Conservation (phyloP, 1,140 invertebrate genomes). For the Harlomillsia oculata region DNA sequence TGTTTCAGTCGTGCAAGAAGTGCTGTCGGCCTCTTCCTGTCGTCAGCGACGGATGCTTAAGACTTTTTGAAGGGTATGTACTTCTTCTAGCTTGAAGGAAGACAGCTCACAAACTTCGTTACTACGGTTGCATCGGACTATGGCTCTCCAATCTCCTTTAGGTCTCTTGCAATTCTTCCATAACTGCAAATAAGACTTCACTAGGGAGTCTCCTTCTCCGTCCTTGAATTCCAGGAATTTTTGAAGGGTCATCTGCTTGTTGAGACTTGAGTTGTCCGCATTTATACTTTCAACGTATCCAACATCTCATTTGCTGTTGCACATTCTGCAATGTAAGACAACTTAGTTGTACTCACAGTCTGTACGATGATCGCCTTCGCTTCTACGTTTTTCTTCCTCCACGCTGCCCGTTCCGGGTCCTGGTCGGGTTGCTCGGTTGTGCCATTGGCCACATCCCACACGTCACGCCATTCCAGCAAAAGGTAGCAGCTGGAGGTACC, state of each 20-base stretch:
- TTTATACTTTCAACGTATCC: conserved; percentile 7
- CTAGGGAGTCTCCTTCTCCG: not conserved
- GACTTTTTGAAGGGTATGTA: conserved; percentile 15
- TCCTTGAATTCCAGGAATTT: conserved; percentile 14
- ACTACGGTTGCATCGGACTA: not conserved
- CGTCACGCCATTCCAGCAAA: too few relatives aligned
- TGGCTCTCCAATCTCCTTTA: conserved; percentile 4
- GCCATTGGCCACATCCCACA: too few relatives aligned
- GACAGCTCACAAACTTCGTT: conserved; percentile 12
- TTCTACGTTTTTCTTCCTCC: conserved; percentile 6
- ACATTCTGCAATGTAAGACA: not conserved
- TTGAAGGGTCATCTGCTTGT: conserved; percentile 14
- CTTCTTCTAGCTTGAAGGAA: too few relatives aligned
- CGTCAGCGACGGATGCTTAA: conserved; percentile 18
- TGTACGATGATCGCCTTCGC: conserved; percentile 7
- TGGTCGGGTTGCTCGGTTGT: too few relatives aligned
- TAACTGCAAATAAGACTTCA: conserved; percentile 4
- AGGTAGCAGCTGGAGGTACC: too few relatives aligned
- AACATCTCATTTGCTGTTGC: conserved; percentile 12
- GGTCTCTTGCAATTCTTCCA: conserved; percentile 11
- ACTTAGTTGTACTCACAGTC: not conserved
- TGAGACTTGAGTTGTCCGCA: conserved; percentile 6
- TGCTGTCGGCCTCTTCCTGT: conserved; percentile 1
- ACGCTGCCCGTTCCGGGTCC: not conserved
- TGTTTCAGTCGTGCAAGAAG: conserved; percentile 8